Percentiles rank a stretch among this genome's conserved stretches.
phyloP scores from a whole-genome alignment of 2,797 vertebrate species.

The Aeoliscus strigatus region DNA sequence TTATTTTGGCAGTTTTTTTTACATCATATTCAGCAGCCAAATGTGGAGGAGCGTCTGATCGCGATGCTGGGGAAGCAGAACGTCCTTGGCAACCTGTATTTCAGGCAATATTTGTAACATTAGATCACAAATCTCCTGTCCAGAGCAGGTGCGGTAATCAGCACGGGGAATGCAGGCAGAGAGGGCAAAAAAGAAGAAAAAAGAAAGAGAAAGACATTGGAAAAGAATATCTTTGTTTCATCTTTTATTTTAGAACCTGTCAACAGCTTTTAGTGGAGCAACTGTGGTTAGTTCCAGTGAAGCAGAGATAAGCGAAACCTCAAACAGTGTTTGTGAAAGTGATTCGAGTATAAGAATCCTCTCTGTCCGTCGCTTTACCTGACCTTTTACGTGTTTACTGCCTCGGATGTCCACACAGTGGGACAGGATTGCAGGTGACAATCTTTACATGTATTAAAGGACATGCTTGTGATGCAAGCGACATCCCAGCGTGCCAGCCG shows the following conservation, averaged over 20 bases:
- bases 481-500: not conserved
- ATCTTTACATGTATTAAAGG: not conserved
- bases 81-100: conserved; percentile 24
- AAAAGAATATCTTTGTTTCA: too few relatives aligned
- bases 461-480: conserved; percentile 1
- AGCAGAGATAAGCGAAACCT: not conserved
- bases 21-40: conserved; percentile 10
- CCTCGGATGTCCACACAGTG: not conserved
- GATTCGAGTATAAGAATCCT: not conserved
- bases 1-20: not conserved
- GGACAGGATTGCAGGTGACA: not conserved
- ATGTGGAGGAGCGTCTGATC: conserved; percentile 14
- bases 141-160: too few relatives aligned
- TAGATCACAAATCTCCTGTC: too few relatives aligned
- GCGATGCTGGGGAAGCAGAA: conserved; percentile 5
- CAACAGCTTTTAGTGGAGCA: too few relatives aligned
- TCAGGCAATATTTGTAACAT: conserved; percentile 6
- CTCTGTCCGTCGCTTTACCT: not conserved
- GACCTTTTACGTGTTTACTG: not conserved
- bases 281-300: too few relatives aligned
- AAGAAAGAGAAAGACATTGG: too few relatives aligned
- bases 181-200: too few relatives aligned
- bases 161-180: too few relatives aligned
- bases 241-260: too few relatives aligned
- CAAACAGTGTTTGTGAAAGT: too few relatives aligned